Evolutionary conservation across 2,888 invertebrate species (phyloP).

Genomic region (Pterostichus niger): DNA sequence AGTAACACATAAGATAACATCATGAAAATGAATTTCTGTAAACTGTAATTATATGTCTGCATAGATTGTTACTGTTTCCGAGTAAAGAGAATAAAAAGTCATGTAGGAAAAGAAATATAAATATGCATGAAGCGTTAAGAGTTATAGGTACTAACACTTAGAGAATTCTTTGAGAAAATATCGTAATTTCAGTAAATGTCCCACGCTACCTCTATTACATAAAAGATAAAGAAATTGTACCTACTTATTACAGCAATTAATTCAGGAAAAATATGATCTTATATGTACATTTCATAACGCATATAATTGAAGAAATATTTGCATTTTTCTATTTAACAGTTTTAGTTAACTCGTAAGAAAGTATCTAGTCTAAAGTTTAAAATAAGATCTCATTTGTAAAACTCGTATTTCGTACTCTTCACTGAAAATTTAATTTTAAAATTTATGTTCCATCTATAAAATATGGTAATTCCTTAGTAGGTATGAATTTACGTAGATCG

Average conservation of each 20-base stretch:
- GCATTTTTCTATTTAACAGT: too few relatives aligned
- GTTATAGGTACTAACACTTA: constrained; percentile 20
- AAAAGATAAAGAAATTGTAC: constrained; percentile 29
- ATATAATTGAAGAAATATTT: too few relatives aligned
- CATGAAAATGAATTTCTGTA: constrained; percentile 19
- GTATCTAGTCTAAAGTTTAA: too few relatives aligned
- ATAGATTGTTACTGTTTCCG: constrained; percentile 12
- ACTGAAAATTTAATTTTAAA: constrained; percentile 41
- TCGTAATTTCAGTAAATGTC: constrained; percentile 30
- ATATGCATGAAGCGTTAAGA: constrained; percentile 43
- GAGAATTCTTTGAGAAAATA: constrained; percentile 17
- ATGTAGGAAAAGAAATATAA: constrained; percentile 35
- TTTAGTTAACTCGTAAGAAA: too few relatives aligned
- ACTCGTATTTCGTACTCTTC: too few relatives aligned
- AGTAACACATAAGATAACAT: constrained; percentile 1
- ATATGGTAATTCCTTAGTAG: constrained; percentile 44
- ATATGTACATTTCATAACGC: too few relatives aligned
- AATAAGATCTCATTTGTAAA: too few relatives aligned
- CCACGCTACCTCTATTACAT: constrained; percentile 31
- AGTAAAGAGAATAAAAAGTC: constrained; percentile 37
- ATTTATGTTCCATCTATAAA: constrained; percentile 46
- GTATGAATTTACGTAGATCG: constrained; percentile 34
- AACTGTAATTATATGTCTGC: constrained; percentile 18
- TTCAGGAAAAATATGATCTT: background rate
- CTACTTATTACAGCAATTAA: background rate